Conservation (phyloP, 2,888 invertebrate genomes). For the Neocrepidodera transversa region DNA sequence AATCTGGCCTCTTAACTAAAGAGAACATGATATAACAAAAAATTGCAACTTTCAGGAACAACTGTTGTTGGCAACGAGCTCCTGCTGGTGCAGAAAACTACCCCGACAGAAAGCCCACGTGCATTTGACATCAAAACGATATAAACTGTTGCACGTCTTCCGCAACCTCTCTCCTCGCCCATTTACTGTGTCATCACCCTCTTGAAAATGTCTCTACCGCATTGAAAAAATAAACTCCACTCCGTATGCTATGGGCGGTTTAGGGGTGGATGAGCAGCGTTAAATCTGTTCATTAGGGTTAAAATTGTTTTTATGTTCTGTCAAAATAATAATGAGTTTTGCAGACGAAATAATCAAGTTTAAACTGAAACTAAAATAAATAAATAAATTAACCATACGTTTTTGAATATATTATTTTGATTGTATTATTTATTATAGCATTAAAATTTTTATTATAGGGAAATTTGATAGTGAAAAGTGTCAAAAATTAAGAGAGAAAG, state of each 20-base stretch:
- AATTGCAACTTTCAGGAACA: slow-evolving; percentile 11
- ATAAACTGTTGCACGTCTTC: slow-evolving; percentile 29
- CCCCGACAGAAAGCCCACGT: slow-evolving; percentile 5
- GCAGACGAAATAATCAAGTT: not conserved
- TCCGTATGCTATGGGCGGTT: slow-evolving; percentile 10
- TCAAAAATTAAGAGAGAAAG: too few relatives aligned
- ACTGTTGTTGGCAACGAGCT: slow-evolving; percentile 9
- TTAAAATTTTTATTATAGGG: too few relatives aligned
- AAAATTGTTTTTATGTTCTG: slow-evolving; percentile 8
- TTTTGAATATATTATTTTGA: too few relatives aligned
- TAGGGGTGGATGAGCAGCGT: slow-evolving; percentile 3
- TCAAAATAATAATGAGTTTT: slow-evolving; percentile 10
- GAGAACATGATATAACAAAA: not conserved
- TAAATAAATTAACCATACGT: too few relatives aligned
- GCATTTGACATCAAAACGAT: slow-evolving; percentile 32
- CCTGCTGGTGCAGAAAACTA: not conserved
- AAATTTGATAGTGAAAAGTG: too few relatives aligned
- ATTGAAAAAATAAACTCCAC: slow-evolving; percentile 14
- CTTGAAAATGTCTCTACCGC: not conserved
- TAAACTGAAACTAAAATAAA: too few relatives aligned
- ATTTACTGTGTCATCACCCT: slow-evolving; percentile 10
- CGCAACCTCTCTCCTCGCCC: not conserved
- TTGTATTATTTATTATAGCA: too few relatives aligned
- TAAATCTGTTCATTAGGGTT: slow-evolving; percentile 14
- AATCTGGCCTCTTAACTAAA: not conserved